Conservation (phyloP, 2,888 invertebrate genomes). For the Synanthedon tipuliformis region DNA sequence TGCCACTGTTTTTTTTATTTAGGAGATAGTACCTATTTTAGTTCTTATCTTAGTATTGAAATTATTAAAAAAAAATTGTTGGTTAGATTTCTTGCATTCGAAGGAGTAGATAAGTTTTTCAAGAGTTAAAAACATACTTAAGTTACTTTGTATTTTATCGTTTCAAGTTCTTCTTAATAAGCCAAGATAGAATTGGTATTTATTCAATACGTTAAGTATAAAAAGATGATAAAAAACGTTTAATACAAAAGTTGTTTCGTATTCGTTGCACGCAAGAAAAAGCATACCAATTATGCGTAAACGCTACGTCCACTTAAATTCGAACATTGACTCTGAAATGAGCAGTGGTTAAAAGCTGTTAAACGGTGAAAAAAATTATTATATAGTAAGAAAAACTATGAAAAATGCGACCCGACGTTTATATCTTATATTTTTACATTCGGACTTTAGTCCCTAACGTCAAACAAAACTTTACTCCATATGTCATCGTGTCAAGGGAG, state of each 20-base stretch:
- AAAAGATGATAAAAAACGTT: conserved; percentile 29
- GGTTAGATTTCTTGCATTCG: too few species aligned
- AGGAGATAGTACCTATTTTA: too few species aligned
- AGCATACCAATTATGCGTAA: conserved; percentile 59
- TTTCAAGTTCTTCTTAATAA: background rate
- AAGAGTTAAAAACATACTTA: too few species aligned
- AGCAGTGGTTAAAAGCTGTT: conserved; percentile 44
- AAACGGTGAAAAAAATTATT: conserved; percentile 26
- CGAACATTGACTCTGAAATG: conserved; percentile 39
- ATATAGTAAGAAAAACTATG: conserved; percentile 39
- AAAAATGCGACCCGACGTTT: conserved; percentile 35
- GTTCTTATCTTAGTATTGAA: too few species aligned
- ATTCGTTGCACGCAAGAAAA: conserved; percentile 58
- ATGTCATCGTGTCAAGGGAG: conserved; percentile 60
- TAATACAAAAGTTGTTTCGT: conserved; percentile 48
- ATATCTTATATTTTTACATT: conserved; percentile 45
- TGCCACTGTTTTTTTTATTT: too few species aligned
- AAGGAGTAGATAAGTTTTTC: too few species aligned
- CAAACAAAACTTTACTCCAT: conserved; percentile 53
- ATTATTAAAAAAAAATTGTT: too few species aligned
- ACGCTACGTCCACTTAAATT: conserved; percentile 52
- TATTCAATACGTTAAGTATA: background rate
- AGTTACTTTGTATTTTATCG: too few species aligned
- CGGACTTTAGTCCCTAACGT: conserved; percentile 40
- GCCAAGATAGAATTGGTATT: background rate